Conservation (phyloP, 2,113 vertebrate genomes). For the Melanostigma gelatinosum region DNA sequence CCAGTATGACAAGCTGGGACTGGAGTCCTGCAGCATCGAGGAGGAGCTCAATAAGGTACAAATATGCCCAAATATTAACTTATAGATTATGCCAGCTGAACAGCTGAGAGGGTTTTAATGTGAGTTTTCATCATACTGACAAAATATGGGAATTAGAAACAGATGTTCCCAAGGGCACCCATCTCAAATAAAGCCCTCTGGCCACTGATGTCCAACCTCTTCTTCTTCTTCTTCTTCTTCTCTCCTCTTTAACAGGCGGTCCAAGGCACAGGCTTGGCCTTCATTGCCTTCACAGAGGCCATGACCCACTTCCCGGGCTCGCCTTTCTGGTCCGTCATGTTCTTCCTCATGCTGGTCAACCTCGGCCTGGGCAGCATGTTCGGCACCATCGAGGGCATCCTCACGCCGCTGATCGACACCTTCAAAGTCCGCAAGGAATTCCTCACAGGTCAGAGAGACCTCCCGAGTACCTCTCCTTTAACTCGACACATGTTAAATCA, state of each 20-base stretch:
- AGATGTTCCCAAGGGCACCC: background rate
- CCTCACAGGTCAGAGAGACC: conserved; percentile 83
- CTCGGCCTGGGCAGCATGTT: conserved; percentile 98
- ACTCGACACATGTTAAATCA: background rate
- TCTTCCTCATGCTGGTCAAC: conserved; percentile 98
- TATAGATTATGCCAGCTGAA: background rate
- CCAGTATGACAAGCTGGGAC: conserved; percentile 84
- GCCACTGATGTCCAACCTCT: background rate
- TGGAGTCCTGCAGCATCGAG: conserved; percentile 90
- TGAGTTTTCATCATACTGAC: background rate
- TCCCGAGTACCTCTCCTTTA: background rate
- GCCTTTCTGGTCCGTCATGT: conserved; percentile 99
- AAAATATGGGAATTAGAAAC: background rate
- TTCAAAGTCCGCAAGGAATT: conserved; percentile 97
- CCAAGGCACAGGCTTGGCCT: conserved; percentile 96
- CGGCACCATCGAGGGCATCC: conserved; percentile 96
- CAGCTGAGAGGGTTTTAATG: background rate
- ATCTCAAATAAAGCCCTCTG: background rate
- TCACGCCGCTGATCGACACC: conserved; percentile 93
- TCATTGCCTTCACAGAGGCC: conserved; percentile 98
- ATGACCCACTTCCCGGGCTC: conserved; percentile 98
- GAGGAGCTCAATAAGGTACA: conserved; percentile 94
- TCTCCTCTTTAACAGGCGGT: conserved; percentile 83
- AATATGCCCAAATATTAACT: background rate
- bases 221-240: background rate